phyloP scores from a whole-genome alignment of 2,113 vertebrate genomes.

The Elanoides forficatus region DNA sequence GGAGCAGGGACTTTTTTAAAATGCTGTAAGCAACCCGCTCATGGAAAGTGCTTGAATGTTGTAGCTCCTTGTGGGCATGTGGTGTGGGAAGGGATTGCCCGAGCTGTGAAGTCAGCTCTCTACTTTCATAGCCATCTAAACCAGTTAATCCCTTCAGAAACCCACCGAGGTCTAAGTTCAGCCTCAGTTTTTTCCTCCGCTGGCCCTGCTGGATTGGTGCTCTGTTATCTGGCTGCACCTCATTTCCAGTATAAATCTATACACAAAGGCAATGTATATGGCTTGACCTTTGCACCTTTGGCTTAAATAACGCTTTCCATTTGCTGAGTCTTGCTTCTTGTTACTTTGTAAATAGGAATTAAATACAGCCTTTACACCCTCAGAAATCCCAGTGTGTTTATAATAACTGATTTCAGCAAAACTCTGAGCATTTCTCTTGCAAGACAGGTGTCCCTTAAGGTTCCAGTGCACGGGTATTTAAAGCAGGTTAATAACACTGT shows the following conservation, averaged over 20 bases:
- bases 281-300: neutral
- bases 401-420: neutral
- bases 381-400: neutral
- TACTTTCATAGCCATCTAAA: neutral
- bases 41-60: neutral
- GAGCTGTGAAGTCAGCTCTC: neutral
- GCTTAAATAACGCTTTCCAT: neutral
- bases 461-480: neutral
- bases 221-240: neutral
- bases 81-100: neutral
- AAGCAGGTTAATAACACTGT: neutral
- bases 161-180: neutral
- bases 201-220: neutral
- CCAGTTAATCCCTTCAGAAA: neutral
- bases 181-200: neutral
- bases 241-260: neutral
- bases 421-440: neutral
- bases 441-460: neutral
- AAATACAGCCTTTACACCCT: neutral
- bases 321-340: neutral
- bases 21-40: neutral
- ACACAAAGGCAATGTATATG: neutral
- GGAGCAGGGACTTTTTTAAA: neutral
- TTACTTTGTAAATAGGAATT: neutral
- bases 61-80: neutral